These are phyloP conservation scores for Hipposideros armiger DNA, from an alignment of 2,113 vertebrate genomes.

Conservation along the genomic window DNA sequence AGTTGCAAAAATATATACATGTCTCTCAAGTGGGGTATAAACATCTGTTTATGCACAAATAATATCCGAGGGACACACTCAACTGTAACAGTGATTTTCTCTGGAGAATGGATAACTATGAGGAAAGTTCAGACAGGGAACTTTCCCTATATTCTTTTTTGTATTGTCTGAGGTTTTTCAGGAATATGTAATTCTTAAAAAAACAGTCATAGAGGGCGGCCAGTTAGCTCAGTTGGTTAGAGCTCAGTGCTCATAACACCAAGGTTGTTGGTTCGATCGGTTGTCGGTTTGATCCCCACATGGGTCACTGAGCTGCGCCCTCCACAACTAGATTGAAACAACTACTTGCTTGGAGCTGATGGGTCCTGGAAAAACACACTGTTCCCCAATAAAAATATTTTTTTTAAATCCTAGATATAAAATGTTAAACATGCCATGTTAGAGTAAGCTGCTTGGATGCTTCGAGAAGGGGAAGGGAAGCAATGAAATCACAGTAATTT, in stretches of 20 bases:
- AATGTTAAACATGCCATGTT: neutral
- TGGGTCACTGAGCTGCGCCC: too few species aligned
- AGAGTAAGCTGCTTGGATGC: neutral
- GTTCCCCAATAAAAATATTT: too few species aligned
- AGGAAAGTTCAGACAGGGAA: neutral
- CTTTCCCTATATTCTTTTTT: neutral
- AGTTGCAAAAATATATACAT: neutral
- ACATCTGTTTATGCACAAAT: neutral
- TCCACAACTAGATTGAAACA: too few species aligned
- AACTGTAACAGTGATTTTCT: neutral
- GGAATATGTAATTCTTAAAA: neutral
- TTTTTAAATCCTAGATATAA: conserved; percentile 12
- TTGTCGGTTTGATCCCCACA: too few species aligned
- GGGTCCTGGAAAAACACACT: too few species aligned
- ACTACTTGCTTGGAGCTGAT: too few species aligned
- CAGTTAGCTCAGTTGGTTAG: too few species aligned
- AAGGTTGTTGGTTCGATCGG: too few species aligned
- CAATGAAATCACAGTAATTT: neutral
- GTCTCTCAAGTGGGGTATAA: neutral
- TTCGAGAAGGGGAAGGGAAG: neutral
- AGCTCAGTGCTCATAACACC: too few species aligned
- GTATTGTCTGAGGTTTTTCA: neutral
- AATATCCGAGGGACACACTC: neutral
- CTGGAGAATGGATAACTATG: neutral
- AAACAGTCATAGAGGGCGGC: neutral